These are phyloP conservation scores for Campylomormyrus numenius DNA, from an alignment of 2,113 vertebrate species.

Conservation along the genomic window DNA sequence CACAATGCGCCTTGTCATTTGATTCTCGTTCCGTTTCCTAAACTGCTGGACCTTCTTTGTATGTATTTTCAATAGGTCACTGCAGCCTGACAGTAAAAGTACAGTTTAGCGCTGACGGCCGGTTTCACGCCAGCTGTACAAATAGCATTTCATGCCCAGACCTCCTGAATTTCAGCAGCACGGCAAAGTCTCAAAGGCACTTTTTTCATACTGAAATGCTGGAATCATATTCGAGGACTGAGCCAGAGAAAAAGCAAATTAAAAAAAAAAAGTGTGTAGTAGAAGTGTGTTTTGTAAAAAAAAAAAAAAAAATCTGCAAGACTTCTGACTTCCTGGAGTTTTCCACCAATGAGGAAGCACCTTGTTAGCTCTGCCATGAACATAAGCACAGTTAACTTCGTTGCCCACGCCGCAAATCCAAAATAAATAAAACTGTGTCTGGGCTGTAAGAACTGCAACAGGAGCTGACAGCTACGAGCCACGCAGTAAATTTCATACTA, in stretches of 20 bases:
- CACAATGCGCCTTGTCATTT: constrained; percentile 8
- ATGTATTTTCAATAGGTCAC: background rate
- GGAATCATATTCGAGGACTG: background rate
- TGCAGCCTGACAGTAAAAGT: background rate
- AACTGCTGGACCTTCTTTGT: background rate
- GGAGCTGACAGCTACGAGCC: background rate
- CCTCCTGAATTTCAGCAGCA: background rate
- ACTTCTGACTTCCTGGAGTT: background rate
- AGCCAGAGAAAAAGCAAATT: background rate
- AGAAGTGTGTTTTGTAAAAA: background rate
- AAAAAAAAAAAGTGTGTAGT: too few relatives aligned
- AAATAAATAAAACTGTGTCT: background rate
- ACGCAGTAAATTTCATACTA: background rate
- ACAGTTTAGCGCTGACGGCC: background rate
- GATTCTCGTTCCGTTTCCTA: background rate
- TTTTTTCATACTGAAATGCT: background rate
- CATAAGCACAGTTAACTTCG: background rate
- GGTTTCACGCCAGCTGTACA: background rate
- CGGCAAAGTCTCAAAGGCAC: background rate
- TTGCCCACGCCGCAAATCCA: background rate
- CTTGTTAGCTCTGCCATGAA: background rate
- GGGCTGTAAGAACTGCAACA: background rate
- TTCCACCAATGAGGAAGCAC: background rate
- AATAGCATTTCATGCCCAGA: background rate
- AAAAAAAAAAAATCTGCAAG: background rate